A percentile compares a stretch with the other conserved stretches of the same genome.
Conservation (phyloP, 1,140 invertebrate genomes). For the Drusus annulatus region DNA sequence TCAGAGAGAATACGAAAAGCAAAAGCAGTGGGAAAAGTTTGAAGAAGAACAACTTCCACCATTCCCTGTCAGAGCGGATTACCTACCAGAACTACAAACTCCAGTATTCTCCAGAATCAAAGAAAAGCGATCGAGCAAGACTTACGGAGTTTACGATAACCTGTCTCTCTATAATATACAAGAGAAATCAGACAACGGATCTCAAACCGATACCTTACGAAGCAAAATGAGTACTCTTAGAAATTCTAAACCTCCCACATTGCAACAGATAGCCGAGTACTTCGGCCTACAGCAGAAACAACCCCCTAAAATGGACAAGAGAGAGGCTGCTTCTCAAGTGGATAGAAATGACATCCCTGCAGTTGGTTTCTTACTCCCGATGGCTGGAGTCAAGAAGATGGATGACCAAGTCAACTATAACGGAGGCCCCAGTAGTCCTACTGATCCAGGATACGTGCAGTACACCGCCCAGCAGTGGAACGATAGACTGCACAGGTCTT, state of each 20-base stretch:
- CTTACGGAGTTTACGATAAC: slow-evolving; percentile 55
- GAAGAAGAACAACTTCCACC: slow-evolving; percentile 55
- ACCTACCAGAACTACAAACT: slow-evolving; percentile 68
- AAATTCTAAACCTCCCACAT: slow-evolving; percentile 62
- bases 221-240: slow-evolving; percentile 53
- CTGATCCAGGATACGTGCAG: slow-evolving; percentile 79
- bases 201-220: slow-evolving; percentile 49
- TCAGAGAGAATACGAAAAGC: slow-evolving; percentile 43
- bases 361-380: slow-evolving; percentile 53
- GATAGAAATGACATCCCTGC: slow-evolving; percentile 49
- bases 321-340: slow-evolving; percentile 55
- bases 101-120: slow-evolving; percentile 69
- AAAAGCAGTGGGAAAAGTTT: slow-evolving; percentile 56
- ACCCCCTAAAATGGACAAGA: slow-evolving; percentile 58
- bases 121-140: slow-evolving; percentile 48
- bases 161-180: slow-evolving; percentile 45
- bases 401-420: slow-evolving; percentile 50
- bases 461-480: slow-evolving; percentile 80
- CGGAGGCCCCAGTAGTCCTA: slow-evolving; percentile 73
- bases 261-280: slow-evolving; percentile 69
- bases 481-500: slow-evolving; percentile 64
- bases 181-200: slow-evolving; percentile 45
- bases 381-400: slow-evolving; percentile 40
- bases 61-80: slow-evolving; percentile 64
- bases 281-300: slow-evolving; percentile 59